Percentiles rank a stretch among this genome's conserved stretches.
phyloP scores from a whole-genome alignment of 2,113 vertebrate genomes.

The Balaenoptera acutorostrata region DNA sequence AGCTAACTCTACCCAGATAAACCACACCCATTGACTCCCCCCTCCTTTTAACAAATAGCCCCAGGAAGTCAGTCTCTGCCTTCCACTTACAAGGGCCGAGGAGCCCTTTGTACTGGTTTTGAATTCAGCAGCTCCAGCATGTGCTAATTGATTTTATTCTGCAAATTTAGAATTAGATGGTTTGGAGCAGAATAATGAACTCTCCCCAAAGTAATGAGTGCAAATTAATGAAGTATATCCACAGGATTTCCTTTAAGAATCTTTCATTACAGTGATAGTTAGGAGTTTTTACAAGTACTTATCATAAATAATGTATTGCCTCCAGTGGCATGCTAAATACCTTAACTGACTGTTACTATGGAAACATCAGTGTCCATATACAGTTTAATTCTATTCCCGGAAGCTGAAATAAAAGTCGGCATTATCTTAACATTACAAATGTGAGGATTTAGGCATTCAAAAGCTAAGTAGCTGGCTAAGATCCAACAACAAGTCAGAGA shows the following conservation, averaged over 20 bases:
- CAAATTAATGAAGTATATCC: slow-evolving; percentile 48
- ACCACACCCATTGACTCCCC: background rate
- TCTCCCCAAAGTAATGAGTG: slow-evolving; percentile 43
- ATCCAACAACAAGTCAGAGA: background rate
- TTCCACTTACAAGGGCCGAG: background rate
- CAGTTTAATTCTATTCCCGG: slow-evolving; percentile 48
- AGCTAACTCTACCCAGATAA: background rate
- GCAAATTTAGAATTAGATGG: slow-evolving; percentile 6
- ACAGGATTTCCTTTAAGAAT: slow-evolving; percentile 65
- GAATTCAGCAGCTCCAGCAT: background rate
- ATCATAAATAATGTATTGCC: slow-evolving; percentile 67
- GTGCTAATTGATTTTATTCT: slow-evolving; percentile 56
- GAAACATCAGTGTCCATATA: slow-evolving; percentile 50
- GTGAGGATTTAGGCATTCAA: slow-evolving; percentile 27
- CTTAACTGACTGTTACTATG: slow-evolving; percentile 51
- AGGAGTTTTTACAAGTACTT: slow-evolving; percentile 51
- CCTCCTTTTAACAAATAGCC: background rate
- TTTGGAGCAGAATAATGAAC: slow-evolving; percentile 17
- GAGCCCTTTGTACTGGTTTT: background rate
- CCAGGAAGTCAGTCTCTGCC: slow-evolving; percentile 18
- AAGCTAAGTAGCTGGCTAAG: background rate
- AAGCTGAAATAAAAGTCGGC: slow-evolving; percentile 39
- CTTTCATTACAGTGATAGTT: slow-evolving; percentile 53
- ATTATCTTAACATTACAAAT: slow-evolving; percentile 52
- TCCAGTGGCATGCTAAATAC: slow-evolving; percentile 26